Evolutionary conservation across 2,113 vertebrate genomes (phyloP), one percentile per base, ranked within the genome.

Genomic region (Ophiodon elongatus): DNA sequence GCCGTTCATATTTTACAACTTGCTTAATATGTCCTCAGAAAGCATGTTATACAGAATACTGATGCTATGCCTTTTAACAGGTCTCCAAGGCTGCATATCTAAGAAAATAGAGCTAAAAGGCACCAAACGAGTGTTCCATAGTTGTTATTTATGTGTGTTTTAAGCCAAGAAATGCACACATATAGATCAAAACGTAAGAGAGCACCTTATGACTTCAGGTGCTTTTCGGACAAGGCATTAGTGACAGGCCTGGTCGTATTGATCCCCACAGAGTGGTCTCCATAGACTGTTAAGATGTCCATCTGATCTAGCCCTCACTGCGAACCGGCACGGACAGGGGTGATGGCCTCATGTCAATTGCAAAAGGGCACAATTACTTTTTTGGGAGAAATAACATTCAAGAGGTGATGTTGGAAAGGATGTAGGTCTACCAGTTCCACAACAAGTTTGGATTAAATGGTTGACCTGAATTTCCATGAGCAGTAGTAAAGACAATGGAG

Each of bases 401-500:
- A 76, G 45, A 72, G 47, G 41, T 33, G 76, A 78, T 57, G 54
- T 47, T 88, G 91, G 91, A 87, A 85, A 91, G 85, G 89, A 92
- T 91, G 91, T 87, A 85, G 87, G 91, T 91, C 80, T 73, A 60
- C 72, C 74, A 64, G 35, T 54, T 80, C 84, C 33, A 45, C 69
- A 41, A 68, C 57, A 43, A 23, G 50, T 76, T 47, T 50, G 83
- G 76, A 80, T 66, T 6, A 70, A 73, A 54, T 6, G 67, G 88
- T 60, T 39, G 83, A 89, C 87, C 87, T 89, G 91, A 91, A 93
- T 91, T 91, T 94, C 89, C 90, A 83, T 6, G n/a, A 33, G 62
- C 0, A 14, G 52, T 62, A 52, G 64, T 63, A 37, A 43, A 59
- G 73, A 31, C 33, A 25, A 33, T 9, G 68, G 72, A 82, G 57